Evolutionary conservation across 2,113 vertebrate species (phyloP).

Genomic region (Campylomormyrus numenius): DNA sequence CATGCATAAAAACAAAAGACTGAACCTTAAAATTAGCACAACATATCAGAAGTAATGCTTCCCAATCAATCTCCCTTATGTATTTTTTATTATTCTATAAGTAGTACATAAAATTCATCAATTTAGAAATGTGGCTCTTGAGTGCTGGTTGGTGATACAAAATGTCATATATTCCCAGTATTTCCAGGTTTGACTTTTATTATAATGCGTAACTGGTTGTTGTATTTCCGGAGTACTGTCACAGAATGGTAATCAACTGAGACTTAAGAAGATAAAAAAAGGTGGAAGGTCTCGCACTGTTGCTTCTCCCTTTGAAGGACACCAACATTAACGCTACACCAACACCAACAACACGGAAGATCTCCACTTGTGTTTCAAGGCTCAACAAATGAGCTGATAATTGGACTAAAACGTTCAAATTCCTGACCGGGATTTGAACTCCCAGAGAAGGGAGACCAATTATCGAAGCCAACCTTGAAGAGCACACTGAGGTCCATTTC

Average conservation of each 20-base stretch:
- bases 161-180: background rate
- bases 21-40: background rate
- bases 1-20: background rate
- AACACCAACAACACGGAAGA: slow-evolving; percentile 53
- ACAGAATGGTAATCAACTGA: background rate
- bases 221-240: background rate
- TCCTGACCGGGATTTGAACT: slow-evolving; percentile 48
- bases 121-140: background rate
- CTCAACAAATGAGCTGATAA: slow-evolving; percentile 60
- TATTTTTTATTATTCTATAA: background rate
- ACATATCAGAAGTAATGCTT: background rate
- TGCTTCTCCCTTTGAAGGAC: slow-evolving; percentile 55
- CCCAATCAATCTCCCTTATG: background rate
- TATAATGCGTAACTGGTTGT: background rate
- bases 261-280: background rate
- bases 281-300: slow-evolving; percentile 24
- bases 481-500: slow-evolving; percentile 34
- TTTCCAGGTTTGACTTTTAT: background rate
- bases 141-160: slow-evolving; percentile 5
- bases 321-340: slow-evolving; percentile 45
- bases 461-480: slow-evolving; percentile 49
- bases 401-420: slow-evolving; percentile 48
- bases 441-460: slow-evolving; percentile 47
- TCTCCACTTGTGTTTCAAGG: slow-evolving; percentile 49
- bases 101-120: background rate